Percentiles rank a stretch among this genome's conserved stretches.
These are phyloP conservation scores for Atractosteus spatula DNA, from an alignment of 2,113 vertebrate species.

Conservation along the genomic window DNA sequence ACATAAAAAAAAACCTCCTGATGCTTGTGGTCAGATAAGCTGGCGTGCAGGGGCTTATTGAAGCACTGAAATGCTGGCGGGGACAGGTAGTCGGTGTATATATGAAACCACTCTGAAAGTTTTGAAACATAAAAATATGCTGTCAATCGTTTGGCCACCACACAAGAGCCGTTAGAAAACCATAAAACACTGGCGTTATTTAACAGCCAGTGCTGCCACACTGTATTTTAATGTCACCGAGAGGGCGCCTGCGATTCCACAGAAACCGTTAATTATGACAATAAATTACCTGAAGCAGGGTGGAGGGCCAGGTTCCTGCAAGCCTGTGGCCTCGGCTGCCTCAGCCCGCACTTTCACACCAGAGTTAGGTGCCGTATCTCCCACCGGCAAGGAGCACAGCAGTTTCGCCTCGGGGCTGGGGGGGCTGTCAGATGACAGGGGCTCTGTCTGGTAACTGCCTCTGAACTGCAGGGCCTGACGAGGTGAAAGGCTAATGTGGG, in stretches of 20 bases:
- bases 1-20: constrained; percentile 13
- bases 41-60: neutral
- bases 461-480: neutral
- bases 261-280: neutral
- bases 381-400: too few species aligned
- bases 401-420: neutral
- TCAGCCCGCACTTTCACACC: neutral
- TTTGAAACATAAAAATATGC: neutral
- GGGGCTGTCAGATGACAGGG: neutral
- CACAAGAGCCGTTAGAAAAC: constrained; percentile 2
- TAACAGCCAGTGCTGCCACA: neutral
- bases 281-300: neutral
- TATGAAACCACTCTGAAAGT: neutral
- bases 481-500: neutral
- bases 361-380: too few species aligned
- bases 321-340: neutral
- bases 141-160: neutral
- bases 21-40: constrained; percentile 11
- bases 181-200: neutral
- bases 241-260: neutral
- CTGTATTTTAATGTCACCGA: neutral
- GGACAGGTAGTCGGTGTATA: neutral
- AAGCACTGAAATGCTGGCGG: neutral
- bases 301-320: too few species aligned
- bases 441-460: neutral